Conservation (phyloP, 2,113 vertebrate species). For the Cebidichthys violaceus region DNA sequence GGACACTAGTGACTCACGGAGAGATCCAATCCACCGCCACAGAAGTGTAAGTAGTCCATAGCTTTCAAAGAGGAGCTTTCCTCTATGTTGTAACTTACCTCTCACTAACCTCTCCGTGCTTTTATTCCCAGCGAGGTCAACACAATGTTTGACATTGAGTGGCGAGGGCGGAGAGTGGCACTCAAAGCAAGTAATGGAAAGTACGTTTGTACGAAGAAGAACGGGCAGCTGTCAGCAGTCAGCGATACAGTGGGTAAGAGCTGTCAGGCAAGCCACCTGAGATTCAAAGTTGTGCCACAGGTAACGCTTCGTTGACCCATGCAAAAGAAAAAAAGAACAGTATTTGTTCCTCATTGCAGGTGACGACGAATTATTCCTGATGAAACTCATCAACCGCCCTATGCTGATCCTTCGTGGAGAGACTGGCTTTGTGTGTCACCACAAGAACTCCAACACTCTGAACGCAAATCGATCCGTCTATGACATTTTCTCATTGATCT, state of each 20-base stretch:
- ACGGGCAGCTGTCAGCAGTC: conserved; percentile 94
- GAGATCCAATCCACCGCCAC: conserved; percentile 94
- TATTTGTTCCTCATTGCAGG: conserved; percentile 76
- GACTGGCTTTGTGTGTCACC: conserved; percentile 94
- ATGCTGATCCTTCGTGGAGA: conserved; percentile 92
- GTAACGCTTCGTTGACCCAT: no score
- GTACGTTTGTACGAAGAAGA: conserved; percentile 96
- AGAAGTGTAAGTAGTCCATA: conserved; percentile 86
- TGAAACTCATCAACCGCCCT: conserved; percentile 97
- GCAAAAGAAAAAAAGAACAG: not conserved
- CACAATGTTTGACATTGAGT: conserved; percentile 96
- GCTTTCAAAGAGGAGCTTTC: not conserved
- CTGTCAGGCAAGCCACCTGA: not conserved
- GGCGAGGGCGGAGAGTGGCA: conserved; percentile 90
- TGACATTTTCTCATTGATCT: conserved; percentile 92
- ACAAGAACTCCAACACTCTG: conserved; percentile 92
- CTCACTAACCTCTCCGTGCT: not conserved
- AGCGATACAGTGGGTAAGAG: conserved; percentile 91
- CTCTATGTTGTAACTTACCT: not conserved
- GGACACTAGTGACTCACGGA: conserved; percentile 93
- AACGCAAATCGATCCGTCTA: conserved; percentile 93
- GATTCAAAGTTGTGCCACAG: not conserved
- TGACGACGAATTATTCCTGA: conserved; percentile 90
- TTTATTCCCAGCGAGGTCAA: conserved; percentile 84
- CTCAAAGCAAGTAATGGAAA: conserved; percentile 94